These are phyloP conservation scores for Phenacoccus solenopsis DNA, from an alignment of 1,140 invertebrate species.

Conservation along the genomic window DNA sequence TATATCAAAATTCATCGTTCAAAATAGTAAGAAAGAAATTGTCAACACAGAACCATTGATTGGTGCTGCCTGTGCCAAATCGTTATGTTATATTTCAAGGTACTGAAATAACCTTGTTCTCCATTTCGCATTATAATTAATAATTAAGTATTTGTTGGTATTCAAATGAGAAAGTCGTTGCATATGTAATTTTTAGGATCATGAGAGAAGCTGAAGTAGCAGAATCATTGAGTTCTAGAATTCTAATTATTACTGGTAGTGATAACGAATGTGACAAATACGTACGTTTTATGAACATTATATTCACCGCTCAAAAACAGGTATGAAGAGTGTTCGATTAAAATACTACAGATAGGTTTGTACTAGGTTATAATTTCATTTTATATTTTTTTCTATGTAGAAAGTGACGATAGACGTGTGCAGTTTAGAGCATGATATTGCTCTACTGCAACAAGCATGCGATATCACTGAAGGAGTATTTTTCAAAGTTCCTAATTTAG, in stretches of 20 bases:
- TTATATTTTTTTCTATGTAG: constrained; percentile 35
- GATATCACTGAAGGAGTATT: constrained; percentile 91
- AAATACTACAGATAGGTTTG: neutral
- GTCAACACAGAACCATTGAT: constrained; percentile 50
- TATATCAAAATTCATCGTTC: constrained; percentile 41
- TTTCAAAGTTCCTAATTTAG: constrained; percentile 60
- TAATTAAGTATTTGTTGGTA: no score
- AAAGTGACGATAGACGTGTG: constrained; percentile 87
- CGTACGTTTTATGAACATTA: constrained; percentile 97
- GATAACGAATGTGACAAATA: constrained; percentile 86
- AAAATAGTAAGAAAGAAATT: constrained; percentile 21
- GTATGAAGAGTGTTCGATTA: constrained; percentile 31
- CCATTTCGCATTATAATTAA: no score
- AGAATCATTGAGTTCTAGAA: constrained; percentile 57
- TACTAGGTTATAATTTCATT: no score
- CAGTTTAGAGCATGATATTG: constrained; percentile 79
- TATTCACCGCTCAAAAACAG: constrained; percentile 85
- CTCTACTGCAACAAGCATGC: constrained; percentile 84
- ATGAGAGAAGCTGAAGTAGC: constrained; percentile 9
- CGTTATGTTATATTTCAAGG: constrained; percentile 67
- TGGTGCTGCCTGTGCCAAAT: constrained; percentile 76
- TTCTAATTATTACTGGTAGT: constrained; percentile 76
- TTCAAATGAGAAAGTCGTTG: no score
- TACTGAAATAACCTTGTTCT: no score
- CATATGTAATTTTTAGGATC: constrained; percentile 5